A percentile compares a stretch with the other conserved stretches of the same genome.
Evolutionary conservation across 2,113 vertebrate species (phyloP).

Genomic region (Halichoerus grypus): DNA sequence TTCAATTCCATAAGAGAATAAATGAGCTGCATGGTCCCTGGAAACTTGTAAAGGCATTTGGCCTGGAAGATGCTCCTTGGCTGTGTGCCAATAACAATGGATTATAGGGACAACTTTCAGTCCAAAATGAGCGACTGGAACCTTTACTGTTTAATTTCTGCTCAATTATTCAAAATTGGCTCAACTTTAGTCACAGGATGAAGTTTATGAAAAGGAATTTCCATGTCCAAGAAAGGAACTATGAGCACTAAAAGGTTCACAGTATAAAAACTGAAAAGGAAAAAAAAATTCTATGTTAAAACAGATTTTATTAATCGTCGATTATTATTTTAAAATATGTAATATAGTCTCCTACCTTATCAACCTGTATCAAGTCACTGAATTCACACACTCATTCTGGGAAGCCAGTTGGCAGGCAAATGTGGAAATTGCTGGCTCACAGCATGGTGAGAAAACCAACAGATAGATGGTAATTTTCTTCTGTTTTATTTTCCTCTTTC

Average conservation of each 20-base stretch:
- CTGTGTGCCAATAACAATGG: not conserved
- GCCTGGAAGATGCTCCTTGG: conserved; percentile 28
- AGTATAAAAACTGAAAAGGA: not conserved
- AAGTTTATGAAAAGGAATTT: conserved; percentile 42
- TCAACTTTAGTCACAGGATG: not conserved
- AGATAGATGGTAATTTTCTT: conserved; percentile 67
- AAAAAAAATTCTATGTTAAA: conserved; percentile 35
- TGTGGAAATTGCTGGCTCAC: conserved; percentile 81
- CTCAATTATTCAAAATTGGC: not conserved
- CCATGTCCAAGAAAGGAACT: not conserved
- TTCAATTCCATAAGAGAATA: not conserved
- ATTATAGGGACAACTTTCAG: not conserved
- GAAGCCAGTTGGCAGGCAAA: conserved; percentile 81
- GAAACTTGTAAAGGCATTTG: conserved; percentile 17
- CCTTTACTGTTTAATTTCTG: not conserved
- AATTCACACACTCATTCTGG: conserved; percentile 80
- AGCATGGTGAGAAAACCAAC: conserved; percentile 75
- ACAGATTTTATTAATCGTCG: conserved; percentile 75
- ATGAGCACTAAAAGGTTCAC: not conserved
- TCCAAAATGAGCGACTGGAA: not conserved
- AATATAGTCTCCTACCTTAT: conserved; percentile 76
- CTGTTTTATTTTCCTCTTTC: not conserved
- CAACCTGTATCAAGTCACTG: conserved; percentile 72
- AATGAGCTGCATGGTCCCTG: not conserved
- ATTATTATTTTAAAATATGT: conserved; percentile 72